Evolutionary conservation across 2,797 vertebrate genomes (phyloP).

Genomic region (Gadopsis bispinosus): DNA sequence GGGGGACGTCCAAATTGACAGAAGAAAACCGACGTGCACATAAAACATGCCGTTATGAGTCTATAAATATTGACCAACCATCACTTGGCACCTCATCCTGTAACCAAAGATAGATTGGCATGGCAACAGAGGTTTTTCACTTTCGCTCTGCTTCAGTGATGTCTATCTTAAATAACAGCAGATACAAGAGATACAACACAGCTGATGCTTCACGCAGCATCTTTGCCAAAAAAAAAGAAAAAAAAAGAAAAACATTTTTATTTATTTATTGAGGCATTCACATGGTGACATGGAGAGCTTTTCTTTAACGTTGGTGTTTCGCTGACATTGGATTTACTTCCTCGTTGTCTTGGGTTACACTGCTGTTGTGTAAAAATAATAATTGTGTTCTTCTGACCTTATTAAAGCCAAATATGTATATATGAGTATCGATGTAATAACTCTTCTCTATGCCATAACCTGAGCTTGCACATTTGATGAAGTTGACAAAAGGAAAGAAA

Average conservation of each 20-base stretch:
- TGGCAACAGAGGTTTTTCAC: conserved; percentile 67
- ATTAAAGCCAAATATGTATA: background rate
- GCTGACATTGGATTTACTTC: background rate
- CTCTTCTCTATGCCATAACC: background rate
- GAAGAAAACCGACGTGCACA: conserved; percentile 8
- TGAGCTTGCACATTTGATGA: background rate
- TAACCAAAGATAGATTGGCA: conserved; percentile 76
- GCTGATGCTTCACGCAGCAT: background rate
- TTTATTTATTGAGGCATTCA: background rate
- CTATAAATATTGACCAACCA: conserved; percentile 76
- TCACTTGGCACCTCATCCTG: conserved; percentile 56
- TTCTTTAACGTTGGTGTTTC: background rate
- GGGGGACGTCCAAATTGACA: conserved; percentile 29
- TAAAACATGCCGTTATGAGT: conserved; percentile 56
- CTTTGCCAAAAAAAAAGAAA: too few relatives aligned
- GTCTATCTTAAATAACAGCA: conserved; percentile 43
- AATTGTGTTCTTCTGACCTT: background rate
- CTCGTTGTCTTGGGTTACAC: background rate
- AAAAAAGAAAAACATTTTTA: background rate
- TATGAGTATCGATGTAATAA: background rate
- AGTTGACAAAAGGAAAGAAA: too few relatives aligned
- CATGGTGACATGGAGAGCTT: background rate
- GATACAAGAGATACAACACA: conserved; percentile 3
- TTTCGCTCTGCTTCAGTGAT: conserved; percentile 39
- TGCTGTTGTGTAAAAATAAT: background rate